Percentiles rank a stretch among this genome's conserved stretches.
These are phyloP conservation scores for Xyliphius kryptos DNA, from an alignment of 2,113 vertebrate genomes.

Conservation along the genomic window DNA sequence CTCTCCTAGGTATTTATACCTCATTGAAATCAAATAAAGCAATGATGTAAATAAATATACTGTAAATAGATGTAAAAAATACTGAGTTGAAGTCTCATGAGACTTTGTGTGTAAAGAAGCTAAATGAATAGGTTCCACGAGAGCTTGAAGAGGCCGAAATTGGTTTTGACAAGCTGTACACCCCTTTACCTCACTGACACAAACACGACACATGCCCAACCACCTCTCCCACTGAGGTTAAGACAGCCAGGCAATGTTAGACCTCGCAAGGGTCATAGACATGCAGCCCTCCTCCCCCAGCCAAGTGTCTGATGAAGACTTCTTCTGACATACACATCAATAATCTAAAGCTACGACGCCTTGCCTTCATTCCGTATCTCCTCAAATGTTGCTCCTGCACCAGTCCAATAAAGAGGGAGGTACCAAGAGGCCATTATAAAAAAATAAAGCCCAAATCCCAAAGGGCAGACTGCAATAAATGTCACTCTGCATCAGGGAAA, in stretches of 20 bases:
- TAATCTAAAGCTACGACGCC: constrained; percentile 60
- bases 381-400: constrained; percentile 33
- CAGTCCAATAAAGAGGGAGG: constrained; percentile 14
- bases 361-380: constrained; percentile 45
- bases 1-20: too few species aligned
- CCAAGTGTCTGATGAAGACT: constrained; percentile 52
- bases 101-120: too few species aligned
- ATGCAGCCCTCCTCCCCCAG: constrained; percentile 13
- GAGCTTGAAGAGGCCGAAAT: constrained; percentile 8
- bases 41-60: too few species aligned
- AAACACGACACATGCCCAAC: constrained; percentile 6
- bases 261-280: constrained; percentile 36
- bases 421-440: constrained; percentile 35
- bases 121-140: neutral
- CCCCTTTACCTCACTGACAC: constrained; percentile 15
- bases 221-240: constrained; percentile 24
- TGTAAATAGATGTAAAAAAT: too few species aligned
- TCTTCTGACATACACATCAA: constrained; percentile 64
- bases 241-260: constrained; percentile 24
- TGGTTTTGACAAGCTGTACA: constrained; percentile 13
- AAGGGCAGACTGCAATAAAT: constrained; percentile 52
- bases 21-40: too few species aligned
- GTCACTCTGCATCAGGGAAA: constrained; percentile 46
- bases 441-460: constrained; percentile 42
- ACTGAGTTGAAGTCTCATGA: too few species aligned